These are phyloP conservation scores for Patella depressa DNA, from an alignment of 2,888 invertebrate species.

Conservation along the genomic window DNA sequence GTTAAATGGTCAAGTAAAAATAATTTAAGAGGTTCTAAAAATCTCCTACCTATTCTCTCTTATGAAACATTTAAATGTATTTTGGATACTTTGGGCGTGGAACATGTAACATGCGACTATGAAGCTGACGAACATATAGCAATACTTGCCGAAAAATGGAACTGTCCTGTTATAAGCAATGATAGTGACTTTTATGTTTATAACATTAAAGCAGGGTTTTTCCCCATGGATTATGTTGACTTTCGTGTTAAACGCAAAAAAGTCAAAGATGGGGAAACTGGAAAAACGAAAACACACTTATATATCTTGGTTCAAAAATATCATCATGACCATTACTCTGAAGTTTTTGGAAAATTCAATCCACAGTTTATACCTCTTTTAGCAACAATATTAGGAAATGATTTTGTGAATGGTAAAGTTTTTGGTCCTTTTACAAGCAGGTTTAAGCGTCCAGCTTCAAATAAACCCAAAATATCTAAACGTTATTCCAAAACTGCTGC, in stretches of 20 bases:
- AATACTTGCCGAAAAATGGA: conserved; percentile 81
- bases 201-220: conserved; percentile 80
- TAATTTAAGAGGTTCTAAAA: conserved; percentile 52
- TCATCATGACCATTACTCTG: conserved; percentile 79
- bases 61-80: conserved; percentile 83
- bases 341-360: conserved; percentile 78
- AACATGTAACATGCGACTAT: conserved; percentile 82
- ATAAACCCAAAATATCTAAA: conserved; percentile 37
- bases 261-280: conserved; percentile 1
- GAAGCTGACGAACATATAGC: conserved; percentile 94
- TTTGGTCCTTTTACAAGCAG: conserved; percentile 81
- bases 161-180: conserved; percentile 90
- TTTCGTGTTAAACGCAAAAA: conserved; percentile 34
- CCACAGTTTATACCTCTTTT: conserved; percentile 82
- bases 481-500: conserved; percentile 78
- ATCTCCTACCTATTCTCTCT: conserved; percentile 83
- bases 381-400: conserved; percentile 89
- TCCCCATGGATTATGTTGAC: conserved; percentile 77
- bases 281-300: background rate
- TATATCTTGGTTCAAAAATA: conserved; percentile 76
- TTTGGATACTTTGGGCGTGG: conserved; percentile 78
- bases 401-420: conserved; percentile 79
- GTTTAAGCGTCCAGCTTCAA: conserved; percentile 67
- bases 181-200: conserved; percentile 96
- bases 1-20: conserved; percentile 46